Evolutionary conservation across 2,113 vertebrate species (phyloP).

Genomic region (Gyps fulvus): DNA sequence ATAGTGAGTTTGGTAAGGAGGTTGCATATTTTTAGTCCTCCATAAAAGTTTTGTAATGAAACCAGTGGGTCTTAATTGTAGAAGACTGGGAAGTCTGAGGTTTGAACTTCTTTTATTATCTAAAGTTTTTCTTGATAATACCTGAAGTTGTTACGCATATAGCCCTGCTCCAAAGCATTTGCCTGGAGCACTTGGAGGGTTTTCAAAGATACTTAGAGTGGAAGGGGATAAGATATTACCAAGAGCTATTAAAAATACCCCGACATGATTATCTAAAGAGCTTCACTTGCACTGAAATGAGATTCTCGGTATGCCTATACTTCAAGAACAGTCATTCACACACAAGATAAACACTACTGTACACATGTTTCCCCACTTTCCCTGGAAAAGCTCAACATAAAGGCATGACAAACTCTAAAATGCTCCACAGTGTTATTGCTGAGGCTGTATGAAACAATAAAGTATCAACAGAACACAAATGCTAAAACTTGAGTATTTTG

Average conservation of each 20-base stretch:
- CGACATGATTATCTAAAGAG: conserved; percentile 11
- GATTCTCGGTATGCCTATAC: neutral
- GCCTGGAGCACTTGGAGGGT: neutral
- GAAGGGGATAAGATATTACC: conserved; percentile 31
- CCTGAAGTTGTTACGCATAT: neutral
- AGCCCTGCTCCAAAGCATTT: conserved; percentile 15
- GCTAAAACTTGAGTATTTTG: neutral
- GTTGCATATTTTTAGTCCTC: neutral
- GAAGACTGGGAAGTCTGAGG: neutral
- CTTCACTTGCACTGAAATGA: neutral
- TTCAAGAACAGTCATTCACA: conserved; percentile 21
- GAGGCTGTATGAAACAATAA: neutral
- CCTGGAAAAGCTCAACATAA: neutral
- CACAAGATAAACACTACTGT: neutral
- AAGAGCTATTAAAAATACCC: conserved; percentile 39
- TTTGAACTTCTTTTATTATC: neutral
- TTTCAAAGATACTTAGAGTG: conserved; percentile 23
- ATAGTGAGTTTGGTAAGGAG: neutral
- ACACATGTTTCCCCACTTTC: conserved; percentile 16
- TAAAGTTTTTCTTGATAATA: neutral
- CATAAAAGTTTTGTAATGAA: neutral
- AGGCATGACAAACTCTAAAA: neutral
- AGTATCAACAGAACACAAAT: neutral
- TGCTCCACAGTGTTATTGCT: neutral
- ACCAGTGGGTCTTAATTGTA: neutral